A percentile compares a stretch with the other conserved stretches of the same genome.
These are phyloP conservation scores for Gila orcuttii DNA, from an alignment of 2,113 vertebrate species.

Conservation along the genomic window DNA sequence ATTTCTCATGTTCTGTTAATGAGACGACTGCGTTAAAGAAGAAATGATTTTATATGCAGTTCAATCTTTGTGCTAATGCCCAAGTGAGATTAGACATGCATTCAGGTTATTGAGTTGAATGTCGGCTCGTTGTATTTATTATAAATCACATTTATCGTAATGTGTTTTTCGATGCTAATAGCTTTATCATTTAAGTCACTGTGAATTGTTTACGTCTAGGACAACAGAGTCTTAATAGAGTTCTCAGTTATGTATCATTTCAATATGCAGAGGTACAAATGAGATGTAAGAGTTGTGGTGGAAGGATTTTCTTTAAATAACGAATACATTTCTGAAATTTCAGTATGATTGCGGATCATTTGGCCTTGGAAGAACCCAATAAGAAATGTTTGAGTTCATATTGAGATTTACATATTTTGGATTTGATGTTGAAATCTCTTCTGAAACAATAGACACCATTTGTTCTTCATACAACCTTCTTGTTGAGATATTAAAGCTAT, in stretches of 20 bases:
- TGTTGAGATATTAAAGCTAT: neutral
- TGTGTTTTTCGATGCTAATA: slow-evolving; percentile 19
- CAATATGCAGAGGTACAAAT: neutral
- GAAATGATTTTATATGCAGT: neutral
- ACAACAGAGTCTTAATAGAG: neutral
- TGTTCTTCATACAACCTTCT: neutral
- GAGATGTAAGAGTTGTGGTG: neutral
- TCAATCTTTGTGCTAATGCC: slow-evolving; percentile 24
- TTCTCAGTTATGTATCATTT: neutral
- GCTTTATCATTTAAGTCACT: neutral
- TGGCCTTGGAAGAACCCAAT: neutral
- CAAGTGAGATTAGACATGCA: neutral
- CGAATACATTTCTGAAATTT: neutral
- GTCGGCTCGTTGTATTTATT: neutral
- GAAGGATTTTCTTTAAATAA: neutral
- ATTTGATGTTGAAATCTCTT: neutral
- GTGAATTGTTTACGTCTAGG: neutral
- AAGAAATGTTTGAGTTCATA: neutral
- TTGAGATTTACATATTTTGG: too few relatives aligned
- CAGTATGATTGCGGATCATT: neutral
- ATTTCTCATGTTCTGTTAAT: slow-evolving; percentile 41
- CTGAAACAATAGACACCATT: neutral
- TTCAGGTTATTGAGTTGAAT: neutral
- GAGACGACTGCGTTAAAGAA: neutral
- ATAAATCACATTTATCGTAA: slow-evolving; percentile 9